Conservation (phyloP, 92 coral and sea anemone species). For the Galaxea fascicularis region DNA sequence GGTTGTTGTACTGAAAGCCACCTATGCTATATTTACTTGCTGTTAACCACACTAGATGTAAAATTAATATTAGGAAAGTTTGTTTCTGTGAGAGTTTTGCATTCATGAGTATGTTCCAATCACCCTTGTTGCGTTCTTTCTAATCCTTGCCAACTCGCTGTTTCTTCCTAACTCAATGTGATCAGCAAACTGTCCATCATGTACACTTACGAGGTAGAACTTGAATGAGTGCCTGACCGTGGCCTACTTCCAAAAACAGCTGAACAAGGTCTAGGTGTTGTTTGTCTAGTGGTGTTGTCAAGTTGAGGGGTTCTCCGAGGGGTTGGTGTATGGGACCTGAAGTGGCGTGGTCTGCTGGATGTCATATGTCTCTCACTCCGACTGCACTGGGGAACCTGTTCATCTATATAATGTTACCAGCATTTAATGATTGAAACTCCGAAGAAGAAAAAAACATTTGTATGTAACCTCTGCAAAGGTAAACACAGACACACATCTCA, state of each 20-base stretch:
- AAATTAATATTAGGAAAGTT: too few species aligned
- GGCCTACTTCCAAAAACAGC: conserved; percentile 62
- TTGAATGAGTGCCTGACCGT: conserved; percentile 76
- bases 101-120: background rate
- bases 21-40: too few species aligned
- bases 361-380: conserved; percentile 36
- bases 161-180: conserved; percentile 23
- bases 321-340: conserved; percentile 55
- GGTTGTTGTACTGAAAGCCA: too few species aligned
- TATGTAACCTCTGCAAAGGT: too few species aligned
- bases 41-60: too few species aligned
- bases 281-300: conserved; percentile 38
- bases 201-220: conserved; percentile 82
- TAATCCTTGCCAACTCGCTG: background rate
- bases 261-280: conserved; percentile 68
- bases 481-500: too few species aligned
- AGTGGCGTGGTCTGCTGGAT: conserved; percentile 18
- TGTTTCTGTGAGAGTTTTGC: too few species aligned
- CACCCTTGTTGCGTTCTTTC: background rate
- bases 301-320: conserved; percentile 30
- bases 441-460: too few species aligned
- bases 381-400: conserved; percentile 38
- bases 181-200: background rate
- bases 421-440: background rate
- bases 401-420: conserved; percentile 31